Percentiles rank a stretch among this genome's conserved stretches.
These are phyloP conservation scores for Drosophila navojoa DNA, from an alignment of 1,140 invertebrate genomes.

Conservation along the genomic window DNA sequence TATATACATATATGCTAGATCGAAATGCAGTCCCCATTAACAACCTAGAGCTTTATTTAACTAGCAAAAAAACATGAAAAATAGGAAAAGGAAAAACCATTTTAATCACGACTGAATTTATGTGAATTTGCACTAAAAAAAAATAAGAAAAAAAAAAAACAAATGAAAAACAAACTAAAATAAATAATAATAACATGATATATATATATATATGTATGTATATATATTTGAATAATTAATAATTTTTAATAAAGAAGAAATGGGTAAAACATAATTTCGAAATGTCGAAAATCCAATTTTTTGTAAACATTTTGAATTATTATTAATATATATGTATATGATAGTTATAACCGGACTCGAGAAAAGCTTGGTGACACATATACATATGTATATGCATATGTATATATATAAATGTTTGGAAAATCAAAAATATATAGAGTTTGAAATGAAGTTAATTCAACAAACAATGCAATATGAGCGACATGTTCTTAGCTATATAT, in stretches of 20 bases:
- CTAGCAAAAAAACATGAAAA: constrained; percentile 6
- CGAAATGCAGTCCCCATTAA: constrained; percentile 29
- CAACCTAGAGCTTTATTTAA: constrained; percentile 75
- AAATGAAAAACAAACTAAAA: constrained; percentile 26
- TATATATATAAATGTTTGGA: constrained; percentile 5
- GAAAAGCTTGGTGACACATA: not conserved
- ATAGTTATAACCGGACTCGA: too few species aligned
- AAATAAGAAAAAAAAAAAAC: constrained; percentile 51
- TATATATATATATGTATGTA: constrained; percentile 42
- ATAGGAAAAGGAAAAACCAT: constrained; percentile 23
- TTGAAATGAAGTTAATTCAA: not conserved
- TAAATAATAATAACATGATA: constrained; percentile 38
- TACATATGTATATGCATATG: not conserved
- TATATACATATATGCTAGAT: constrained; percentile 20
- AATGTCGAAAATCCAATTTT: constrained; percentile 72
- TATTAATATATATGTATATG: constrained; percentile 46
- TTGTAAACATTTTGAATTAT: constrained; percentile 78
- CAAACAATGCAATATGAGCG: constrained; percentile 18
- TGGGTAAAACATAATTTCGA: constrained; percentile 27
- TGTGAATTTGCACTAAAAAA: constrained; percentile 71
- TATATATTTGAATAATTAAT: constrained; percentile 36
- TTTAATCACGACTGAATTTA: constrained; percentile 81
- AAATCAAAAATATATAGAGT: constrained; percentile 8
- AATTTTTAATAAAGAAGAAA: constrained; percentile 6
- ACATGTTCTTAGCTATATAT: not conserved